Base-by-base conservation (phyloP, 1,140 invertebrate species). In the Saccostrea cuccullata region DNA sequence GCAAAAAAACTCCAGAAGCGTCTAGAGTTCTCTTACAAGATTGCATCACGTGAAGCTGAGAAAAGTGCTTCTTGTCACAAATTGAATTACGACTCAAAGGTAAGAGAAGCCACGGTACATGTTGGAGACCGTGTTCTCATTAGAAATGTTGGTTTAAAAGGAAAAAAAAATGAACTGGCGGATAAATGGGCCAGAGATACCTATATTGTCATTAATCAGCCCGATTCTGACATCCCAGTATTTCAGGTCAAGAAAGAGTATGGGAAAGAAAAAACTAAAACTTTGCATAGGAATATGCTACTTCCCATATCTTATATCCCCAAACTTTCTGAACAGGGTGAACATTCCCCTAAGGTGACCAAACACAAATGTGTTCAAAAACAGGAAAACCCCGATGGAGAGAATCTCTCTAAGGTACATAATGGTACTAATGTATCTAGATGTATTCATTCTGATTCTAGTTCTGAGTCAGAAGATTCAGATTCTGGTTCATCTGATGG, bases 241-340 rank as follows among this genome's bases (percentile, higher is more conserved):
- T 89, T 64, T 84, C 13, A 64, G 8, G 55, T 86, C 9, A n/a
- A 58, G 55, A 15, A 83, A 55, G 85, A 83, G 60, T 58, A 55
- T 23, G 73, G 73, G 20, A n/a, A 20, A 11, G 40, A 77, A 26
- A 47, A 23, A 47, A n/a, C n/a, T n/a, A n/a, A 84, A 9, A 86
- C 88, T n/a, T 40, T 89, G 56, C 87, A 86, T 86, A 77, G 84
- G 55, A 88, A 88, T 86, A 85, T 86, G 87, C 55, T 88, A 47
- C 40, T 88, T n/a, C 85, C 84, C n/a, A 30, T 86, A 55, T 82
- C 73, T 13, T 20, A 55, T 82, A 58, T 88, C 8, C 87, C 64
- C 2, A 58, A 83, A 55, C 15, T 55, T 5, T 83, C 82, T 83
- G 82, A 83, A 13, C 2, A 20, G n/a, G 23, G n/a, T 11, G 11